phyloP scores from a whole-genome alignment of 2,797 vertebrate genomes.

The Rousettus madagascariensis region DNA sequence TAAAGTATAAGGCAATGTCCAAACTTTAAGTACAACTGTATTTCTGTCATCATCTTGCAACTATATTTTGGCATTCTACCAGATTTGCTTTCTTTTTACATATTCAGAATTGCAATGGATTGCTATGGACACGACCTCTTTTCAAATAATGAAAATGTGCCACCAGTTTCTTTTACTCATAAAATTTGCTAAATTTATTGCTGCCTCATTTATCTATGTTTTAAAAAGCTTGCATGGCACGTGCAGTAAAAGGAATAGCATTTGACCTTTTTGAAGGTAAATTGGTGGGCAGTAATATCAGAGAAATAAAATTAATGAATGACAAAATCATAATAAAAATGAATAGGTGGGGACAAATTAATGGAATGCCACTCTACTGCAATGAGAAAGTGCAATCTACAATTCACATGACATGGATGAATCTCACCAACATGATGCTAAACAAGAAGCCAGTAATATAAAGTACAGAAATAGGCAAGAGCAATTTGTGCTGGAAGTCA shows the following conservation, averaged over 20 bases:
- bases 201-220: slow-evolving; percentile 78
- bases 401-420: background rate
- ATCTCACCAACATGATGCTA: background rate
- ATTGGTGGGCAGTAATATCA: slow-evolving; percentile 59
- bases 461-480: background rate
- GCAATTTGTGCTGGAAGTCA: background rate
- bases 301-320: slow-evolving; percentile 74
- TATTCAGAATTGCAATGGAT: slow-evolving; percentile 66
- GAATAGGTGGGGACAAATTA: slow-evolving; percentile 9
- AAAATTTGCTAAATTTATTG: slow-evolving; percentile 80
- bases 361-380: background rate
- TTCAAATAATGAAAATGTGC: slow-evolving; percentile 73
- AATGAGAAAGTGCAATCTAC: background rate
- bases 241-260: slow-evolving; percentile 72
- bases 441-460: background rate
- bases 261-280: slow-evolving; percentile 77
- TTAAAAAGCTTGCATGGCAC: slow-evolving; percentile 79
- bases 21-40: slow-evolving; percentile 62
- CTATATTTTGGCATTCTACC: slow-evolving; percentile 65
- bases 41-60: slow-evolving; percentile 71
- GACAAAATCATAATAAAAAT: slow-evolving; percentile 69
- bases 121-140: slow-evolving; percentile 61
- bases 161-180: slow-evolving; percentile 75
- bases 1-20: slow-evolving; percentile 65
- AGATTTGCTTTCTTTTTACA: slow-evolving; percentile 71